A percentile compares a stretch with the other conserved stretches of the same genome.
Evolutionary conservation across 2,113 vertebrate species (phyloP).

Genomic region (Elachura formosa): DNA sequence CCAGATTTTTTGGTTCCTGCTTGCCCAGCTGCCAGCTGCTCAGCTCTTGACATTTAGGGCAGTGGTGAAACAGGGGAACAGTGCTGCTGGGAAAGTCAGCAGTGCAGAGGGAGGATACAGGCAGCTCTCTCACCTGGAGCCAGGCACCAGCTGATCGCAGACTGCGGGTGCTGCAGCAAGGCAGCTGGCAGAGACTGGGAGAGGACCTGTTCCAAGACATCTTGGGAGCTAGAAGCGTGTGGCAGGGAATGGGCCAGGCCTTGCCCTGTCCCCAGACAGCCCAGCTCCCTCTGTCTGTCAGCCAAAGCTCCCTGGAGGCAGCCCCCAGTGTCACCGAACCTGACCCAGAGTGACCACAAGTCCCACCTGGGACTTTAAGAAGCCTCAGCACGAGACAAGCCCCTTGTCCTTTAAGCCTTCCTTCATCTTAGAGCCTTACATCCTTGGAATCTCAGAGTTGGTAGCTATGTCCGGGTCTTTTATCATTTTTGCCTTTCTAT

Average conservation of each 20-base stretch:
- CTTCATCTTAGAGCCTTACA: not conserved
- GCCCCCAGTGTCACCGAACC: not conserved
- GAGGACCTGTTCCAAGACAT: rapidly evolving
- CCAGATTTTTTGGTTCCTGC: not conserved
- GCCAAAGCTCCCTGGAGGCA: not conserved
- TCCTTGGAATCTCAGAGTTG: not conserved
- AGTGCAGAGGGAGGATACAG: not conserved
- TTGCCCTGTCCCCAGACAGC: not conserved
- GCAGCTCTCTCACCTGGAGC: not conserved
- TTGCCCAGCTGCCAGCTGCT: not conserved
- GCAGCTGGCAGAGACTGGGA: not conserved
- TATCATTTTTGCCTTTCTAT: not conserved
- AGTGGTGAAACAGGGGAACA: not conserved
- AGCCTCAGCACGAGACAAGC: not conserved
- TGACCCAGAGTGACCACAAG: not conserved
- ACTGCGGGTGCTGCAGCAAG: not conserved
- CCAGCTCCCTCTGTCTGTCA: not conserved
- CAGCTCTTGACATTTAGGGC: not conserved
- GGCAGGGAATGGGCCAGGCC: not conserved
- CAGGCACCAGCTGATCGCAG: not conserved
- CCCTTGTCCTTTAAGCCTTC: not conserved
- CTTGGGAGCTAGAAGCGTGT: too few relatives aligned
- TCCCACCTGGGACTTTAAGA: not conserved
- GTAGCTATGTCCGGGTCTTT: not conserved
- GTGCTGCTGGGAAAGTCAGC: not conserved